Conservation (phyloP, 2,797 vertebrate species). For the Epinephelus malabaricus region DNA sequence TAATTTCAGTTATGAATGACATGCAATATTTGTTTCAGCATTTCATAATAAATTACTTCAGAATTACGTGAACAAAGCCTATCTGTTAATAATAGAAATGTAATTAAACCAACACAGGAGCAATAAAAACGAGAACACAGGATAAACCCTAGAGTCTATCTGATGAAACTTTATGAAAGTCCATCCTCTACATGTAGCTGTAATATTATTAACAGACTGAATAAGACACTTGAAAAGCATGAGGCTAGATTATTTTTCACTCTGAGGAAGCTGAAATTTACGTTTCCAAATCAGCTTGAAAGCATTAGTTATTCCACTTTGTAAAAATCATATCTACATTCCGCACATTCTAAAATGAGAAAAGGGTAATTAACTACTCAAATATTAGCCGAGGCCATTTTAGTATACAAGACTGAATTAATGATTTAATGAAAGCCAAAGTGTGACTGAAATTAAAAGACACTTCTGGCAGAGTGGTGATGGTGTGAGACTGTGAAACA, state of each 20-base stretch:
- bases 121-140: too few relatives aligned
- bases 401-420: background rate
- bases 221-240: background rate
- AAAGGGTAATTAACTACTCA: background rate
- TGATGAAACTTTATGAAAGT: too few relatives aligned
- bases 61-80: too few relatives aligned
- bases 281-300: slow-evolving; percentile 1
- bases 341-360: background rate
- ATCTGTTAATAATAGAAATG: too few relatives aligned
- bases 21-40: too few relatives aligned
- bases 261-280: background rate
- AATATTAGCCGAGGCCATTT: background rate
- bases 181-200: too few relatives aligned
- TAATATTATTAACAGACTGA: too few relatives aligned
- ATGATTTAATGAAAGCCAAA: background rate
- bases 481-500: background rate
- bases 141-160: too few relatives aligned
- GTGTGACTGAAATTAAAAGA: slow-evolving; percentile 6
- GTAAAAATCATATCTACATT: slow-evolving; percentile 13
- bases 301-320: background rate
- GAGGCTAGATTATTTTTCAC: background rate
- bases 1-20: background rate
- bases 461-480: background rate
- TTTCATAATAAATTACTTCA: too few relatives aligned
- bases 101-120: too few relatives aligned